Conservation (phyloP, 2,888 invertebrate species). For the Gnatocerus cornutus region DNA sequence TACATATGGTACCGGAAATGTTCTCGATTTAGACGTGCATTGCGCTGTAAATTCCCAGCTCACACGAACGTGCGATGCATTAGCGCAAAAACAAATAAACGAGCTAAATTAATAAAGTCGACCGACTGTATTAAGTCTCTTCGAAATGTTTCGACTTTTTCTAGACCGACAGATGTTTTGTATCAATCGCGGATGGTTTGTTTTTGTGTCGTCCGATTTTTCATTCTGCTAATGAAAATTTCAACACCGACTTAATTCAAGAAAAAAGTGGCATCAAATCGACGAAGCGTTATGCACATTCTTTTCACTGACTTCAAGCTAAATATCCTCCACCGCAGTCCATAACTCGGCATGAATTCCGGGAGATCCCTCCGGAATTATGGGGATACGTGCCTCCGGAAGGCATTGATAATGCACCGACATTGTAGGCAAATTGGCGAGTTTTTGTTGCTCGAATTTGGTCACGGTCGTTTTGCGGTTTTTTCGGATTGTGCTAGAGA, state of each 20-base stretch:
- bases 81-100: constrained; percentile 27
- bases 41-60: constrained; percentile 18
- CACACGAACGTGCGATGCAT: constrained; percentile 5
- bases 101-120: constrained; percentile 27
- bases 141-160: neutral
- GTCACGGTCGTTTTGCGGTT: constrained; percentile 1
- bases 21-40: constrained; percentile 38
- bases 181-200: neutral
- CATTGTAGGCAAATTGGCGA: neutral
- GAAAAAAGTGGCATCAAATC: constrained; percentile 1
- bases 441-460: neutral
- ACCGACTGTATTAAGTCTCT: constrained; percentile 10
- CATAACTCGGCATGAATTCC: constrained; percentile 18
- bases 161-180: constrained; percentile 1
- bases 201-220: neutral
- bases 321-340: constrained; percentile 2
- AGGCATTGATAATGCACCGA: neutral
- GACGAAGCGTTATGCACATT: neutral
- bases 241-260: neutral
- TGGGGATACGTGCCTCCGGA: constrained; percentile 12
- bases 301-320: too few species aligned
- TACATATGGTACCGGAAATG: constrained; percentile 43
- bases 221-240: constrained; percentile 15
- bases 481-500: neutral
- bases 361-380: constrained; percentile 12